Conservation (phyloP, 92 coral and sea anemone genomes). For the Bergia puertoricense region DNA sequence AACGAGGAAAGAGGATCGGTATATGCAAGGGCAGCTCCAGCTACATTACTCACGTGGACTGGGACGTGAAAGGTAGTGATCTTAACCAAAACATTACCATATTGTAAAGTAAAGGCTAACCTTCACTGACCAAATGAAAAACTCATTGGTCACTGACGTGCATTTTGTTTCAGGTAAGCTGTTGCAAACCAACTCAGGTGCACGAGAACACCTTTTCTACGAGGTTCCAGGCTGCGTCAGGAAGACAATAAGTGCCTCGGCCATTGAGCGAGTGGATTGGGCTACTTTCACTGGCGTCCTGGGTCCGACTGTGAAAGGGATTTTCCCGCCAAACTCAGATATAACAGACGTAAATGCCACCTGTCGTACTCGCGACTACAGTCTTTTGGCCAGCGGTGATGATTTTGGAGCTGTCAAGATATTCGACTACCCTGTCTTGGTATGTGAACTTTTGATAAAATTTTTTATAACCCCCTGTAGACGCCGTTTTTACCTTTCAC, state of each 20-base stretch:
- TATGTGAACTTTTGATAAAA: slow-evolving; percentile 31
- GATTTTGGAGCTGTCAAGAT: slow-evolving; percentile 97
- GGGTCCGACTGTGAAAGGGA: slow-evolving; percentile 93
- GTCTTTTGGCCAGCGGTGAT: slow-evolving; percentile 93
- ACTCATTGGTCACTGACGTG: not conserved
- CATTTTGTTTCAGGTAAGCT: slow-evolving; percentile 77
- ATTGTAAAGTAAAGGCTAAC: not conserved
- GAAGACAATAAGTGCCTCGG: slow-evolving; percentile 89
- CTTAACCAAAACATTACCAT: no score
- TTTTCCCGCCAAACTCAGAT: slow-evolving; percentile 95
- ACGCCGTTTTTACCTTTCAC: no score
- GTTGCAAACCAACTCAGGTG: slow-evolving; percentile 96
- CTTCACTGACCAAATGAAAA: not conserved
- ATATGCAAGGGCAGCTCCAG: slow-evolving; percentile 95
- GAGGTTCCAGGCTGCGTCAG: slow-evolving; percentile 90
- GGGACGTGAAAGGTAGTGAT: slow-evolving; percentile 86
- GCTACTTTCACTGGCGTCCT: slow-evolving; percentile 93
- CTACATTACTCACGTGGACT: slow-evolving; percentile 95
- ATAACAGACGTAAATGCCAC: slow-evolving; percentile 96
- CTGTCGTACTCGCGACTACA: slow-evolving; percentile 87
- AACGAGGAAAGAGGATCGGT: slow-evolving; percentile 89
- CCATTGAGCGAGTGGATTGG: slow-evolving; percentile 90
- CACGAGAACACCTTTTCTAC: slow-evolving; percentile 91
- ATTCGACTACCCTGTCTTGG: slow-evolving; percentile 91
- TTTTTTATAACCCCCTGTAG: no score